Evolutionary conservation across 2,888 invertebrate species (phyloP), one percentile per base, ranked within the genome.

Genomic region (Coelopa pilipes): DNA sequence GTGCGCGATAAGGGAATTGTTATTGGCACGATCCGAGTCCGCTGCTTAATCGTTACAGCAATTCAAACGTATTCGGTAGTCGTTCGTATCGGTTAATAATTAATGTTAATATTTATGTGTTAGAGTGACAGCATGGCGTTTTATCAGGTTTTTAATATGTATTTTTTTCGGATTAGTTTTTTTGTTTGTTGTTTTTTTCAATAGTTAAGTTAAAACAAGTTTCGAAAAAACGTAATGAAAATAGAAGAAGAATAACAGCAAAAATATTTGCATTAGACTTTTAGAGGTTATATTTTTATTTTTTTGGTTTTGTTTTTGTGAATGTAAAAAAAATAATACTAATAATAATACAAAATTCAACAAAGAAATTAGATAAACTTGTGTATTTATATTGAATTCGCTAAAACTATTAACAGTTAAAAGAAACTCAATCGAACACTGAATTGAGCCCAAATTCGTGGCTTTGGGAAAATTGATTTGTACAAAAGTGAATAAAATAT

Each of bases 1-100:
- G 88, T 92, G 92, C 86, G 91, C 91, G 88, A 92, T 90, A 88
- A 92, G 89, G 83, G 91, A 91, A 89, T 91, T 91, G 89, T 90
- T 91, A 89, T 91, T 91, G 87, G 91, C 91, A 78, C 83, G 85
- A 86, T 88, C 87, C 82, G 87, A 87, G 81, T 87, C 87, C 84
- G 87, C 87, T 87, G 79, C 77, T 77, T 70, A 53, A 75, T 65
- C 45, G 65, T 72, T 57, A 70, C 55, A 19, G 5, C 21, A 11
- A 4, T 53, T 5, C 15, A 59, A 12, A 59, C 53, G 53, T 11
- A 11, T 53, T 15, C n/a, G 53, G 53, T 3, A 59, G 15, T 59
- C 17, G 12, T 70, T 57, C 10, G 3, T 3, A 53, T 53, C n/a
- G 53, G 3, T 53, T 53, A 7, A 34, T 34, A 63, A 57, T 70